Base-by-base conservation (phyloP, 1,140 invertebrate species). In the Laodelphax striatellus region DNA sequence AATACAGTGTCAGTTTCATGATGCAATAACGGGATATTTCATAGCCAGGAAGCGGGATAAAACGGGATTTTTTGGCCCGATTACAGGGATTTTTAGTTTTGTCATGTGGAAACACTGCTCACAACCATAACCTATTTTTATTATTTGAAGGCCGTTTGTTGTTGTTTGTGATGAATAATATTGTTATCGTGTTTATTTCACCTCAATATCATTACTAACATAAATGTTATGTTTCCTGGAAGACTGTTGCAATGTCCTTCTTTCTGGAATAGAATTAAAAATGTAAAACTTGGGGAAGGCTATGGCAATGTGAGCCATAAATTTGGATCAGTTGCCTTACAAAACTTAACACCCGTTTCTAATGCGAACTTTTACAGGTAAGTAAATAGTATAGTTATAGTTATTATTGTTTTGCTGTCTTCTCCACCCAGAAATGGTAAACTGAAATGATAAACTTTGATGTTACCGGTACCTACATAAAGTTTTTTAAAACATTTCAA, bases 221-320 rank as follows among this genome's bases (percentile, higher is more conserved):
- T 50, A 31, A 44, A 64, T 64, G 63, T 63, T 65, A 65, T 65
- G 64, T 62, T 65, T 65, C 57, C 46, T 22, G 62, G 62, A 58
- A 55, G 64, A 54, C 24, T 28, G 5, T 22, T 50, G 31, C 43
- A 53, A 38, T 28, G 56, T 21, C 41, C 34, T 28, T 43, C 42
- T 31, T 24, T 58, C 31, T 31, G 59, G 17, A 58, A 44, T 59
- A 24, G 57, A 21, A 56, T 61, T 11, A 58, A 46, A 42, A 58
- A 43, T 54, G 14, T 58, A 53, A 60, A 60, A 60, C 24, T 52
- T 53, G 52, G 44, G 11, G 58, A 60, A 19, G 16, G 53, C 22
- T 52, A 52, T 41, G 21, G 16, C 22, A 34, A 17, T 52, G 17
- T 52, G n/a, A n/a, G 9, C 41, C 52, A 38, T 34, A 46, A n/a